Evolutionary conservation across 2,113 vertebrate species (phyloP).

Genomic region (Athene noctua): DNA sequence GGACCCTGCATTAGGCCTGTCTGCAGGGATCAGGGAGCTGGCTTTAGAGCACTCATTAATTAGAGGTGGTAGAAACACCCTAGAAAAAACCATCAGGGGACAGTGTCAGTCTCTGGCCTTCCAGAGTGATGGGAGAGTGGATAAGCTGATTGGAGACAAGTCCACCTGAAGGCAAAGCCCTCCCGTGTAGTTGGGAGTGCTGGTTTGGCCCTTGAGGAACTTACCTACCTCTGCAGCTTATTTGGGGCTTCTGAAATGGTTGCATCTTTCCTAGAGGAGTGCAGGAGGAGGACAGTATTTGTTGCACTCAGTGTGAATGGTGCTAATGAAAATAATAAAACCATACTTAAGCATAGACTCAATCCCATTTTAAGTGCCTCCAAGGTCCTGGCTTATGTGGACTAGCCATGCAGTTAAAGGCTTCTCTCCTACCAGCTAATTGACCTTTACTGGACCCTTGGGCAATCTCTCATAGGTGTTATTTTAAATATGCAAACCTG

Average conservation of each 20-base stretch:
- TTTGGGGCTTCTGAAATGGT: background rate
- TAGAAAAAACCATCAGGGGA: background rate
- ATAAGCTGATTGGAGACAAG: background rate
- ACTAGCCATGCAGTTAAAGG: background rate
- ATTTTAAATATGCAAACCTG: background rate
- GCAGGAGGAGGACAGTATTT: background rate
- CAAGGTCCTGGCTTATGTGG: background rate
- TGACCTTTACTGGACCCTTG: constrained; percentile 13
- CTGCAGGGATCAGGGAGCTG: background rate
- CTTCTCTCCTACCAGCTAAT: constrained; percentile 1
- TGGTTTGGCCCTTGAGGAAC: background rate
- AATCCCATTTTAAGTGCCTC: background rate
- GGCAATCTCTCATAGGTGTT: background rate
- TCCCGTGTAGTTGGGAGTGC: background rate
- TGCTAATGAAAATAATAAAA: background rate
- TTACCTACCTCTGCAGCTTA: background rate
- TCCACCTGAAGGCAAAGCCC: background rate
- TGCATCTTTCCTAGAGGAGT: background rate
- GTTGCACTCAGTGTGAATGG: background rate
- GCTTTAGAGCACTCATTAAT: background rate
- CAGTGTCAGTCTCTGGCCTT: background rate
- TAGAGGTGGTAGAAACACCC: background rate
- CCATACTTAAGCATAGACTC: background rate
- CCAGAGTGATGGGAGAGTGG: background rate
- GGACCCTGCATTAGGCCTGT: background rate